Percentiles rank a stretch among this genome's conserved stretches.
Conservation (phyloP, 2,888 invertebrate genomes). For the Agonopterix heracliana region DNA sequence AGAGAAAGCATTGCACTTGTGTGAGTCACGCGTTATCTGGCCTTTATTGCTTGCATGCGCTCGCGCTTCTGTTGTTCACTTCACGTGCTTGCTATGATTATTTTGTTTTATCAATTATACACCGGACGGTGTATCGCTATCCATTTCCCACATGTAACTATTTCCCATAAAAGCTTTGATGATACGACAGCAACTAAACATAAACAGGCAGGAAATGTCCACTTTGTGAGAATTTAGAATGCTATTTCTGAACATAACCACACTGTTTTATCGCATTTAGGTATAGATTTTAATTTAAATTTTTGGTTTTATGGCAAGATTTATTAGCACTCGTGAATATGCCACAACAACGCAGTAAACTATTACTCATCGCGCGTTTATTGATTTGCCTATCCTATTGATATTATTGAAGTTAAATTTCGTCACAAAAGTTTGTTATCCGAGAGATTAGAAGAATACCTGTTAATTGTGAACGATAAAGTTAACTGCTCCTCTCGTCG, state of each 20-base stretch:
- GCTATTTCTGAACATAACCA: constrained; percentile 9
- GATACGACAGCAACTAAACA: constrained; percentile 7
- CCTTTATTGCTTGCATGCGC: constrained; percentile 47
- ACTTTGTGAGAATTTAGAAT: constrained; percentile 8
- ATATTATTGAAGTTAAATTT: constrained; percentile 24
- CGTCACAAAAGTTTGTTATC: constrained; percentile 26
- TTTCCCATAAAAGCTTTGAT: constrained; percentile 8
- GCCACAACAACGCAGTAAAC: constrained; percentile 29
- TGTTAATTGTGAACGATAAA: constrained; percentile 52
- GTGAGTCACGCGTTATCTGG: constrained; percentile 52
- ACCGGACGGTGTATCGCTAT: constrained; percentile 45
- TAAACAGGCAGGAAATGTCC: constrained; percentile 12
- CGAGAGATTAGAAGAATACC: constrained; percentile 36
- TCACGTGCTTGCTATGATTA: constrained; percentile 34
- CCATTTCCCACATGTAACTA: constrained; percentile 24
- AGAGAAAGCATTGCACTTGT: constrained; percentile 26
- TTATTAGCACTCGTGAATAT: constrained; percentile 30
- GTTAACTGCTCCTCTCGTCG: constrained; percentile 35
- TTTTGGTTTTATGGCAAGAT: constrained; percentile 27
- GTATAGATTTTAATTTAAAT: constrained; percentile 13
- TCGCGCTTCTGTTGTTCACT: constrained; percentile 36
- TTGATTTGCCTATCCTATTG: constrained; percentile 14
- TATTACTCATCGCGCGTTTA: constrained; percentile 30
- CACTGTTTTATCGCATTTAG: constrained; percentile 3
- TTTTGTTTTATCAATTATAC: constrained; percentile 52